Evolutionary conservation across 2,797 vertebrate genomes (phyloP), one percentile per base, ranked within the genome.

Genomic region (Taeniopygia guttata): DNA sequence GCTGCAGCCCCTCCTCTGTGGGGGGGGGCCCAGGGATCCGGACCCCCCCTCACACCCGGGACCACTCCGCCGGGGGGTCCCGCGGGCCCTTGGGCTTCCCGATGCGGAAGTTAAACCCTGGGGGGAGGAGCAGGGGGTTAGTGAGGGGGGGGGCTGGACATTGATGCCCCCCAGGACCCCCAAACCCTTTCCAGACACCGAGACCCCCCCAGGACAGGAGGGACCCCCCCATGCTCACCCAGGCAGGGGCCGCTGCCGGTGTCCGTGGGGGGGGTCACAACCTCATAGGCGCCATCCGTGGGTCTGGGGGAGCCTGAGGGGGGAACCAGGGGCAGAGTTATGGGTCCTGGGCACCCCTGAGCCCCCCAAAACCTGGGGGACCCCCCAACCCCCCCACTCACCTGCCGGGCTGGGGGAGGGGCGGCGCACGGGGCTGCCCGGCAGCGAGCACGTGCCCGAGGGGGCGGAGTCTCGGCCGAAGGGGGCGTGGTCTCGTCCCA

Each of bases 1-100:
- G 16, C 25, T 59, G 45, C 2, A 1, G 16, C 8, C 52, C 7
- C 54, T 45, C 9, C 32, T 30, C 2, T 7, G 3, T 1, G n/a
- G 26, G 46, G 38, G 46, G 30, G 6, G 25, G 12, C 3, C 7
- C 34, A 23, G 7, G 36, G 64, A 6, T 52, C 32, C 2, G 1
- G 22, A 23, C 20, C 25, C 59, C 40, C 7, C 25, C 43, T 84
- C 69, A 84, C 26, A 84, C 36, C 36, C 0, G 60, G 21, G 81
- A 84, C 81, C 81, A 85, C 27, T 85, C 82, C 0, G 82, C 54
- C 7, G 82, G 82, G 46, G 82, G 82, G n/a, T 85, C 82, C 72
- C 72, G 72, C 0, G 82, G 82, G 19, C 80, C 80, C 16, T 83
- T 83, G 49, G 80, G 80, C 49, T 83, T 83, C 42, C 58, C 42